phyloP scores from a whole-genome alignment of 1,140 invertebrate genomes.

The Limonius californicus region DNA sequence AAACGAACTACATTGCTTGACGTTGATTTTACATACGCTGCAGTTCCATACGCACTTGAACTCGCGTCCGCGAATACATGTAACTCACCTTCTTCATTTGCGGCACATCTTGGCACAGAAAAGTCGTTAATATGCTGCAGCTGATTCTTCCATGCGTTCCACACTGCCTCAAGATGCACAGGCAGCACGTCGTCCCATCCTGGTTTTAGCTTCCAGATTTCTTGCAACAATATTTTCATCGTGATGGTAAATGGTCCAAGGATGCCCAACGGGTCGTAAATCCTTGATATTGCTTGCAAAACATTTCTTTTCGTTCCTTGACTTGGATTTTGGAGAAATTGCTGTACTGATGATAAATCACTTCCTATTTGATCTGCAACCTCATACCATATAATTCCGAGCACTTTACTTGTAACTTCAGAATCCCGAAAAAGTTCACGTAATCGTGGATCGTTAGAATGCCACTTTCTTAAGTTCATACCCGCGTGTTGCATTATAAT shows the following conservation, averaged over 20 bases:
- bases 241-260: no score
- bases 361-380: background rate
- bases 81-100: background rate
- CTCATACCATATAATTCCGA: background rate
- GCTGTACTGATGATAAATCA: background rate
- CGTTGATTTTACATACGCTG: background rate
- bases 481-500: background rate
- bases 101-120: no score
- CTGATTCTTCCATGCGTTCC: background rate
- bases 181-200: background rate
- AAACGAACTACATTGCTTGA: constrained; percentile 10
- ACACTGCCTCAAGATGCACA: background rate
- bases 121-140: background rate
- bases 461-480: constrained; percentile 4
- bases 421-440: background rate
- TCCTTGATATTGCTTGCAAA: background rate
- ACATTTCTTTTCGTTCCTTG: background rate
- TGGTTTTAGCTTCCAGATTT: no score
- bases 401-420: background rate
- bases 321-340: background rate
- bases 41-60: background rate
- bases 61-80: no score
- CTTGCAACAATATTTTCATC: no score
- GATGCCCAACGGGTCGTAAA: background rate
- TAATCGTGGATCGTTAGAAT: background rate